phyloP scores from a whole-genome alignment of 2,888 invertebrate species.

The Therioaphis trifolii region DNA sequence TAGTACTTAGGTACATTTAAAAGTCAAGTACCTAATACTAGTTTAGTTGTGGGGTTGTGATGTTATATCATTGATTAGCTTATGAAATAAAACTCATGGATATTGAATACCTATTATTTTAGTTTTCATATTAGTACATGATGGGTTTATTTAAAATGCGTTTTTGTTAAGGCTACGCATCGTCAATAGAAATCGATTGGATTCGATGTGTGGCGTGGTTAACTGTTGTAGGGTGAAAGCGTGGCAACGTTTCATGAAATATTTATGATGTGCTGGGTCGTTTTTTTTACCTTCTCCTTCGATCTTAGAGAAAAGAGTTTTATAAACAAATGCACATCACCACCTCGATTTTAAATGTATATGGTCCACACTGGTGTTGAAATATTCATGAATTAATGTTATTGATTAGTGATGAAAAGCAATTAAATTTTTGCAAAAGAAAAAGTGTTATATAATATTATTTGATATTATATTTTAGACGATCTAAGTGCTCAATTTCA shows the following conservation, averaged over 20 bases:
- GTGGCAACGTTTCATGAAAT: slow-evolving; percentile 50
- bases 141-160: neutral
- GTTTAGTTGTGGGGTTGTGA: too few species aligned
- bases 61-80: too few species aligned
- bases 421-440: too few species aligned
- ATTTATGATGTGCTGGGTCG: slow-evolving; percentile 54
- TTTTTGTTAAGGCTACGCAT: neutral
- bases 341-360: neutral
- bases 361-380: neutral
- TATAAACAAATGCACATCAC: slow-evolving; percentile 20
- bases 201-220: neutral
- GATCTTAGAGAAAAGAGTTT: slow-evolving; percentile 25
- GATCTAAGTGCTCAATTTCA: too few species aligned
- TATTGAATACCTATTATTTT: too few species aligned
- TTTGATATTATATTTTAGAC: too few species aligned
- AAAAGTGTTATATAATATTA: too few species aligned
- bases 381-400: too few species aligned
- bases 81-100: too few species aligned
- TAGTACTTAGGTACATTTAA: too few species aligned
- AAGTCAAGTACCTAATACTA: too few species aligned
- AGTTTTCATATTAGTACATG: neutral
- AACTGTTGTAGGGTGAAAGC: neutral
- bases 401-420: too few species aligned
- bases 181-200: slow-evolving; percentile 39
- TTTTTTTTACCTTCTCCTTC: slow-evolving; percentile 22